These are phyloP conservation scores for Lutjanus argentimaculatus DNA, from an alignment of 2,797 vertebrate species.

Conservation along the genomic window DNA sequence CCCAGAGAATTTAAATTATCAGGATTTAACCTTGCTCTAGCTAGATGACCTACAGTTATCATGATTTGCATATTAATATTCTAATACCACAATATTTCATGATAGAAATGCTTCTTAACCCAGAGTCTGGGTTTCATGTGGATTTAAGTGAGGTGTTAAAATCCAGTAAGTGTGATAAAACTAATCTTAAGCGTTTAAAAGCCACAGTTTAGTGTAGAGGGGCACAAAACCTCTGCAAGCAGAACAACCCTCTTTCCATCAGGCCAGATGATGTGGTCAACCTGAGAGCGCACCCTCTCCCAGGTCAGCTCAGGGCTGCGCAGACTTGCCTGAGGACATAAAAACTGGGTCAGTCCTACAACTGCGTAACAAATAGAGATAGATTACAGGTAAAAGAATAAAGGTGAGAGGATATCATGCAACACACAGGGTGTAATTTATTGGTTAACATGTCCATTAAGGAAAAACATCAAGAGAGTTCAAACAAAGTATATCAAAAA, in stretches of 20 bases:
- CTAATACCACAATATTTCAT: not conserved
- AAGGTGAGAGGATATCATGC: not conserved
- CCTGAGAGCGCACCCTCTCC: slow-evolving; percentile 98
- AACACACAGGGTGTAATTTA: not conserved
- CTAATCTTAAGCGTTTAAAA: not conserved
- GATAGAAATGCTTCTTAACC: not conserved
- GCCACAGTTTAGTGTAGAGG: not conserved
- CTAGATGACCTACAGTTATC: not conserved
- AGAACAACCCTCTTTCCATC: slow-evolving; percentile 97
- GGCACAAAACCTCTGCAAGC: slow-evolving; percentile 92
- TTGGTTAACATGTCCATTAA: not conserved
- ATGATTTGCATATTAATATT: not conserved
- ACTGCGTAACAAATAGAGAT: not conserved
- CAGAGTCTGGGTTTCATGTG: not conserved
- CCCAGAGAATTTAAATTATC: not conserved
- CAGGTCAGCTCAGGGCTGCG: slow-evolving; percentile 97
- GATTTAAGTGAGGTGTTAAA: not conserved
- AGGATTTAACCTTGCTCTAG: not conserved
- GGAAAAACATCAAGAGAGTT: not conserved
- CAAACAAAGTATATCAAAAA: slow-evolving; percentile 6
- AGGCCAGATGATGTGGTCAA: slow-evolving; percentile 98
- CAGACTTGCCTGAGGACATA: slow-evolving; percentile 90
- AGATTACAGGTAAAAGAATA: not conserved
- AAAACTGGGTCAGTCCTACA: slow-evolving; percentile 22
- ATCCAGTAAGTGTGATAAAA: not conserved